Conservation (phyloP, 64 coral and sea anemone species). For the Pocillopora verrucosa region DNA sequence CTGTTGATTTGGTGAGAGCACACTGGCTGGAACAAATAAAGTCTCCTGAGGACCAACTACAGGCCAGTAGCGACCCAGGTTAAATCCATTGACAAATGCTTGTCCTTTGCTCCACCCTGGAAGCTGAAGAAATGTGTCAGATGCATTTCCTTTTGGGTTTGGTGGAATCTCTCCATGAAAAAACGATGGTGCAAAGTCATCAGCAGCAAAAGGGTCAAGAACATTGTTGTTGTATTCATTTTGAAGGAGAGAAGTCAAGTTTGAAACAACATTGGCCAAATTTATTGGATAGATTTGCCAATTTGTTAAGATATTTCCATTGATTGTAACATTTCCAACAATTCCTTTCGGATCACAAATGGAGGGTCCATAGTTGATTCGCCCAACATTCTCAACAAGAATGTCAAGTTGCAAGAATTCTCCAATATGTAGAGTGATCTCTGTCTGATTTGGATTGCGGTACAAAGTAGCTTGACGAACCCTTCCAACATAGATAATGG, state of each 20-base stretch:
- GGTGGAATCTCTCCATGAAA: no score
- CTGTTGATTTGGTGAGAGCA: conserved; percentile 52
- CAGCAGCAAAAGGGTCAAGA: no score
- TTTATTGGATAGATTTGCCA: conserved; percentile 60
- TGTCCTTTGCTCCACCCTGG: conserved; percentile 65
- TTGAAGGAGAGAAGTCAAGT: no score
- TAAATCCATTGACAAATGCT: conserved; percentile 87
- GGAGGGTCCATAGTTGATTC: conserved; percentile 10
- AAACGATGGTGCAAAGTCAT: no score
- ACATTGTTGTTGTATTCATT: no score
- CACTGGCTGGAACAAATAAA: conserved; percentile 76
- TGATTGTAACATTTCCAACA: conserved; percentile 62
- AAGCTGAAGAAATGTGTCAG: background rate
- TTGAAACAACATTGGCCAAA: conserved; percentile 2
- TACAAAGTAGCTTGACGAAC: conserved; percentile 27
- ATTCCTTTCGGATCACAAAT: conserved; percentile 50
- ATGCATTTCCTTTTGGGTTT: no score
- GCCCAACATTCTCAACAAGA: conserved; percentile 45
- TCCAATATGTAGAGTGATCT: background rate
- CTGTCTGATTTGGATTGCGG: background rate
- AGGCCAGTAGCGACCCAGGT: conserved; percentile 93
- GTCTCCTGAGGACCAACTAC: conserved; percentile 81
- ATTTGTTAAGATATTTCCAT: background rate
- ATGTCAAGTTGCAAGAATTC: conserved; percentile 38
- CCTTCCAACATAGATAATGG: conserved; percentile 48